phyloP scores from a whole-genome alignment of 1,140 invertebrate genomes.

The Caenorhabditis inopinata region DNA sequence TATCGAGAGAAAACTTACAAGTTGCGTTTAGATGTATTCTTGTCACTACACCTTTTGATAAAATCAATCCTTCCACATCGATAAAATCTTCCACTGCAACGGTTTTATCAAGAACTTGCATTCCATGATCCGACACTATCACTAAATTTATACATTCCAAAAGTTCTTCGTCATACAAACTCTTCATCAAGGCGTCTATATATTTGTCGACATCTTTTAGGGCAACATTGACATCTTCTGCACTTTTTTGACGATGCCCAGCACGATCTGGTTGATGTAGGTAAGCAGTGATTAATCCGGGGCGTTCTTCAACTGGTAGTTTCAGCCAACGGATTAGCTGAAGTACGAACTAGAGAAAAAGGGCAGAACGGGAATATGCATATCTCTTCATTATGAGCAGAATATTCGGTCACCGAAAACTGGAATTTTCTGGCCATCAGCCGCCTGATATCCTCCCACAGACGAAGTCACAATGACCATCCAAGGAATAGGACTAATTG shows the following conservation, averaged over 20 bases:
- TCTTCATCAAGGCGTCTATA: constrained; percentile 51
- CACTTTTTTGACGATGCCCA: constrained; percentile 59
- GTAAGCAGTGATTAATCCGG: constrained; percentile 72
- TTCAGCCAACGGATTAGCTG: constrained; percentile 73
- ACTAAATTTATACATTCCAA: constrained; percentile 62
- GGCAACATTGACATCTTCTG: constrained; percentile 48
- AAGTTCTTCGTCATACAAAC: constrained; percentile 50
- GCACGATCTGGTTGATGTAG: constrained; percentile 75
- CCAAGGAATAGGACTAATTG: no score
- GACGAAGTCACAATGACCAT: no score
- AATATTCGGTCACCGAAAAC: no score
- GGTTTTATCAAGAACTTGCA: constrained; percentile 42
- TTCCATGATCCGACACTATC: constrained; percentile 61
- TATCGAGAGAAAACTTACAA: not conserved
- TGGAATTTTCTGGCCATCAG: no score
- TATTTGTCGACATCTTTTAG: constrained; percentile 48
- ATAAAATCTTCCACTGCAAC: constrained; percentile 11
- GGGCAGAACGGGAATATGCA: no score
- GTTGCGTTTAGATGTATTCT: constrained; percentile 40
- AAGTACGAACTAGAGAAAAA: no score
- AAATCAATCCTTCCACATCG: not conserved
- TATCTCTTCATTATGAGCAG: no score
- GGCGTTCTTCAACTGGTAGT: constrained; percentile 67
- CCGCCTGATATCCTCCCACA: no score
- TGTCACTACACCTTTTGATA: constrained; percentile 36